Conservation (phyloP, 2,113 vertebrate genomes). For the Gambusia holbrooki region DNA sequence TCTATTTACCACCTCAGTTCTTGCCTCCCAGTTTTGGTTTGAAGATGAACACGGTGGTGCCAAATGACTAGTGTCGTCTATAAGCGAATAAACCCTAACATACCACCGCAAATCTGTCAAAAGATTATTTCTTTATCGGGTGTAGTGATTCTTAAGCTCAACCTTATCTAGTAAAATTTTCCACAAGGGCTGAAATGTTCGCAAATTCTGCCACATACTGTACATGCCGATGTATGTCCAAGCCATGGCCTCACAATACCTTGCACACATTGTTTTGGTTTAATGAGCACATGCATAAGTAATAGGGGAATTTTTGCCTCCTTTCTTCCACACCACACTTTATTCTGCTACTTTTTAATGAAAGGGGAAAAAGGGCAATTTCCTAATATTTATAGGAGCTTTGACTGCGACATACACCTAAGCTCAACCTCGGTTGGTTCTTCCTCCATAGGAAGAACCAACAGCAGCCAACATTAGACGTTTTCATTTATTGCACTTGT, state of each 20-base stretch:
- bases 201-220: constrained; percentile 31
- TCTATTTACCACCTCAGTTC: too few species aligned
- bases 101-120: not conserved
- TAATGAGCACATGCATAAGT: not conserved
- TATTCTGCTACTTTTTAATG: constrained; percentile 3
- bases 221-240: constrained; percentile 19
- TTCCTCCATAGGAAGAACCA: constrained; percentile 18
- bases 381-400: constrained; percentile 20
- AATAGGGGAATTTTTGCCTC: not conserved
- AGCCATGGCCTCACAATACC: constrained; percentile 22
- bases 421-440: constrained; percentile 11
- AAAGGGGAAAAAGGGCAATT: constrained; percentile 14
- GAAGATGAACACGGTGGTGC: too few species aligned
- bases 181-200: constrained; percentile 17
- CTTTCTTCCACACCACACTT: constrained; percentile 7
- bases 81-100: not conserved
- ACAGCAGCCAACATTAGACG: constrained; percentile 6
- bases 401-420: constrained; percentile 18
- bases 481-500: constrained; percentile 10
- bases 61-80: too few species aligned
- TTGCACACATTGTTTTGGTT: not conserved
- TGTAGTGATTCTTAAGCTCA: not conserved
- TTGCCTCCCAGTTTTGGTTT: too few species aligned
- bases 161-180: not conserved
- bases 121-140: not conserved